Percentiles rank a stretch among this genome's conserved stretches.
Conservation (phyloP, 2,113 vertebrate genomes). For the Mesoclemmys tuberculata region DNA sequence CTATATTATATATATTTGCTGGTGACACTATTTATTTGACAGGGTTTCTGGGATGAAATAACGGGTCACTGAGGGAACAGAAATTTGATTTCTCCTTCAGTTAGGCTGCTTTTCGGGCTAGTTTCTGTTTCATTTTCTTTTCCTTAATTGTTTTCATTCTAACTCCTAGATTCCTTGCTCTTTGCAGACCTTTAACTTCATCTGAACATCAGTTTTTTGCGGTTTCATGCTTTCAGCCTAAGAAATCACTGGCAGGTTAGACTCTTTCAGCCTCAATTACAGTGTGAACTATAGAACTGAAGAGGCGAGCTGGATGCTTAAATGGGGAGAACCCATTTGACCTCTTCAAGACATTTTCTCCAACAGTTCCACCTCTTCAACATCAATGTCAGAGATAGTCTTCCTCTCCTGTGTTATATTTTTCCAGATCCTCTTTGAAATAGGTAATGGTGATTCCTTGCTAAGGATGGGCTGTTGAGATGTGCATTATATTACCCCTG, state of each 20-base stretch:
- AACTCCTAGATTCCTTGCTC: neutral
- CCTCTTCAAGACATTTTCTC: neutral
- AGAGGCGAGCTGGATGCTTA: neutral
- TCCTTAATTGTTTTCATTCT: neutral
- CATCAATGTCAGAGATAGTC: neutral
- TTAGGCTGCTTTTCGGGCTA: neutral
- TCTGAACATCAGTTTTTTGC: neutral
- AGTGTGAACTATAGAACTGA: neutral
- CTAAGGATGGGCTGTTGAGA: neutral
- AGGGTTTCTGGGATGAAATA: neutral
- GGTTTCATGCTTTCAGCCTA: neutral
- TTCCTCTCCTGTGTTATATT: neutral
- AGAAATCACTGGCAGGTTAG: neutral
- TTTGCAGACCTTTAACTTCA: neutral
- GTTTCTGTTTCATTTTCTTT: neutral
- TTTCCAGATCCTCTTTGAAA: neutral
- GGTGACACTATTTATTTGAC: neutral
- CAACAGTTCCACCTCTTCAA: neutral
- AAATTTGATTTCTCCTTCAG: slow-evolving; percentile 26
- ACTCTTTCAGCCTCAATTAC: slow-evolving; percentile 30
- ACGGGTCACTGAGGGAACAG: neutral
- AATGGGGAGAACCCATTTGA: neutral
- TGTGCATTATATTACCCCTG: neutral
- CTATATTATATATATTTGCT: neutral
- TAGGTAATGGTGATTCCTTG: neutral